These are phyloP conservation scores for Colostygia pectinataria DNA, from an alignment of 2,888 invertebrate species.

Conservation along the genomic window DNA sequence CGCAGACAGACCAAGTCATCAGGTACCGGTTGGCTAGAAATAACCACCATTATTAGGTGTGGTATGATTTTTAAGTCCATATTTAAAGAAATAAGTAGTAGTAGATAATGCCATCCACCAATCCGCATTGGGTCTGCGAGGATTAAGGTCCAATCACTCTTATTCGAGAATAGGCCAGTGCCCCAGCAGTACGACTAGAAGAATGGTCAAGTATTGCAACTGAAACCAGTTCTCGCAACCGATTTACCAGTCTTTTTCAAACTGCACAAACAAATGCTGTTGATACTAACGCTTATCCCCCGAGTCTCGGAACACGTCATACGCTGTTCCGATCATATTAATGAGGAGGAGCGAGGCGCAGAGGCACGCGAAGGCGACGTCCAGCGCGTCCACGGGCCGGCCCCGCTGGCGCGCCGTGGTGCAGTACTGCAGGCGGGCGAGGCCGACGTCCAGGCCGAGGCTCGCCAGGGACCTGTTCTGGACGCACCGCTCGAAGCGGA, in stretches of 20 bases:
- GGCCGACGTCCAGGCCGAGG: conserved; percentile 43
- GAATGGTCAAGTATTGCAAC: too few relatives aligned
- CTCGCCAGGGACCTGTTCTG: conserved; percentile 34
- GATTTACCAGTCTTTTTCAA: too few relatives aligned
- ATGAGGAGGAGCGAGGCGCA: conserved; percentile 36
- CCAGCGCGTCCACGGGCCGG: conserved; percentile 31
- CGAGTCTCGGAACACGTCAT: conserved; percentile 40
- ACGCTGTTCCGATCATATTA: conserved; percentile 53
- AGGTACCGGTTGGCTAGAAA: conserved; percentile 49
- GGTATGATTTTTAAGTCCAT: too few relatives aligned
- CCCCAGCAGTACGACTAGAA: too few relatives aligned
- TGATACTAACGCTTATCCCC: conserved; percentile 41
- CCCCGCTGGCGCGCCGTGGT: conserved; percentile 1
- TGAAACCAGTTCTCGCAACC: too few relatives aligned
- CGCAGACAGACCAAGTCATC: conserved; percentile 52
- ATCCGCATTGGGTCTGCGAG: too few relatives aligned
- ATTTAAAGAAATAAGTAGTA: too few relatives aligned
- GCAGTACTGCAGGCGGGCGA: conserved; percentile 48
- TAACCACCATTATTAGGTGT: too few relatives aligned
- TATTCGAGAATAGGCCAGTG: too few relatives aligned
- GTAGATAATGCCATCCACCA: too few relatives aligned
- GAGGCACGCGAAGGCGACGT: conserved; percentile 37
- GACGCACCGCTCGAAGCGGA: conserved; percentile 51
- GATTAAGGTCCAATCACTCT: too few relatives aligned
- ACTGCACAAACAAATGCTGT: too few relatives aligned